Percentiles rank a stretch among this genome's conserved stretches.
These are phyloP conservation scores for Fopius arisanus DNA, from an alignment of 1,140 invertebrate genomes.

Conservation along the genomic window DNA sequence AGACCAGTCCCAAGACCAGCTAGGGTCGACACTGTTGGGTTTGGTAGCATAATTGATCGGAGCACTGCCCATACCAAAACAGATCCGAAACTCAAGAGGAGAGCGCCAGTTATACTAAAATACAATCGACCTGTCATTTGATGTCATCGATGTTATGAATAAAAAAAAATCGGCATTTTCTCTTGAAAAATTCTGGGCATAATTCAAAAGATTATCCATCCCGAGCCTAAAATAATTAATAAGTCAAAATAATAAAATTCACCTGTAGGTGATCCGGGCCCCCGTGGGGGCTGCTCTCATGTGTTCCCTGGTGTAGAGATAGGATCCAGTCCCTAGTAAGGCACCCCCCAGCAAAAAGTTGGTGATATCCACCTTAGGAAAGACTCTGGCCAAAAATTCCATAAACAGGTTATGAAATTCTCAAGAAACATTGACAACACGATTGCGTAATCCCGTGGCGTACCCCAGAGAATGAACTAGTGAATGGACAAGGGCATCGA, in stretches of 20 bases:
- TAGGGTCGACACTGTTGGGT: slow-evolving; percentile 68
- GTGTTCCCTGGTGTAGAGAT: slow-evolving; percentile 72
- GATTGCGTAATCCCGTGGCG: background rate
- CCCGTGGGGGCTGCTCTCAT: slow-evolving; percentile 58
- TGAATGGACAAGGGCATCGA: slow-evolving; percentile 5
- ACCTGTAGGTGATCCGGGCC: slow-evolving; percentile 67
- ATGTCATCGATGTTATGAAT: background rate
- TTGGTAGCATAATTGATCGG: slow-evolving; percentile 72
- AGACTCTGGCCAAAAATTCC: slow-evolving; percentile 62
- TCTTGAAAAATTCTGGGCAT: too few species aligned
- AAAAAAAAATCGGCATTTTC: too few species aligned
- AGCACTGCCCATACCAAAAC: slow-evolving; percentile 77
- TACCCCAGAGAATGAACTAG: background rate
- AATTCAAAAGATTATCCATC: too few species aligned
- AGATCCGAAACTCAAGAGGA: slow-evolving; percentile 77
- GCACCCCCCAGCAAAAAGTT: slow-evolving; percentile 68
- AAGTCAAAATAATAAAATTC: too few species aligned
- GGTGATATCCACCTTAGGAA: slow-evolving; percentile 68
- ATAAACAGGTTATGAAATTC: too few species aligned
- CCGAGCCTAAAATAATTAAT: background rate
- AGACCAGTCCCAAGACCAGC: slow-evolving; percentile 70
- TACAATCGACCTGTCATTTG: slow-evolving; percentile 28
- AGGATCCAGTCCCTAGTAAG: slow-evolving; percentile 69
- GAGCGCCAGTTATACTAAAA: slow-evolving; percentile 70
- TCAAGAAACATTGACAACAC: background rate